Evolutionary conservation across 2,797 vertebrate species (phyloP).

Genomic region (Vespertilio murinus): DNA sequence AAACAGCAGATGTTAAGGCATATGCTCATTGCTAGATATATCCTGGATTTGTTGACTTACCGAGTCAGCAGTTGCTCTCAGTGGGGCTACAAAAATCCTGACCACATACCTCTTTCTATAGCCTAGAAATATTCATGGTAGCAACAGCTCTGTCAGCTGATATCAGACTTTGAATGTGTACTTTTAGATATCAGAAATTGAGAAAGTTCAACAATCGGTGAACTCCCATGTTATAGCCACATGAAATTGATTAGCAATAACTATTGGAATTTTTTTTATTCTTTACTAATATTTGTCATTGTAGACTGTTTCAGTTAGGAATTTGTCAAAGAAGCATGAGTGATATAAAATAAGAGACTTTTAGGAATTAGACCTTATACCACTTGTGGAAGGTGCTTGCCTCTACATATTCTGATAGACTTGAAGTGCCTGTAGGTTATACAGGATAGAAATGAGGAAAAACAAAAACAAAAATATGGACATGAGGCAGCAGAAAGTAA

Average conservation of each 20-base stretch:
- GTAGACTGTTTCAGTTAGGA: neutral
- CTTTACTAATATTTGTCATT: neutral
- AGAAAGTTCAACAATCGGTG: neutral
- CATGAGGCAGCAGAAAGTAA: neutral
- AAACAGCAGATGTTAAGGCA: slow-evolving; percentile 48
- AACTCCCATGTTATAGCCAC: neutral
- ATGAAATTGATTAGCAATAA: neutral
- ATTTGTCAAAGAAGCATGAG: neutral
- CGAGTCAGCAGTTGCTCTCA: slow-evolving; percentile 9
- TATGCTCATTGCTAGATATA: slow-evolving; percentile 5
- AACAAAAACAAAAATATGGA: neutral
- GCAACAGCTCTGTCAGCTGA: neutral
- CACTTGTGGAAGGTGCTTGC: neutral
- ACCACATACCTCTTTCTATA: neutral
- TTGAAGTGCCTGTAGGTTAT: neutral
- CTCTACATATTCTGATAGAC: neutral
- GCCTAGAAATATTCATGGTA: neutral
- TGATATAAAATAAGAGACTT: neutral
- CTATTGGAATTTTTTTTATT: neutral
- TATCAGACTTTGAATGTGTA: neutral
- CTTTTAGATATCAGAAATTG: neutral
- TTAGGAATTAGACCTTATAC: neutral
- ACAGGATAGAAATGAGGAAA: neutral
- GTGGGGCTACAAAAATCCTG: neutral
- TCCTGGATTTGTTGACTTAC: neutral